Percentiles rank a stretch among this genome's conserved stretches.
Evolutionary conservation across 2,113 vertebrate species (phyloP).

Genomic region (Antechinus stuartii): DNA sequence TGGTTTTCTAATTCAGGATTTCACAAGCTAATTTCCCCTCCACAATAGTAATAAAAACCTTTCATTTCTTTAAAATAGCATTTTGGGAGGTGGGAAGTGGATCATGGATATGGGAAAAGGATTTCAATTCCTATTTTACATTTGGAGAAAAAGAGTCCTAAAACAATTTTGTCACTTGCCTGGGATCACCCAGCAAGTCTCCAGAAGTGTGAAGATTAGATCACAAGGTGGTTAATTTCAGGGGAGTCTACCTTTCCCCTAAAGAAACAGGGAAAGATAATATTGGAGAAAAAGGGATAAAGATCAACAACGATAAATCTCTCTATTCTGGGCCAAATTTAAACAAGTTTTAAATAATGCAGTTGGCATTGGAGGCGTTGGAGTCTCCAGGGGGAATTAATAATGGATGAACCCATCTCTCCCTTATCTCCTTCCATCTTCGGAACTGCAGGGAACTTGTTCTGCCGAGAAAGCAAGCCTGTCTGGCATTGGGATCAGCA

Average conservation of each 20-base stretch:
- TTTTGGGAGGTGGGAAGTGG: not conserved
- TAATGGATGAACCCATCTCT: constrained; percentile 65
- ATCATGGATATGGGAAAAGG: not conserved
- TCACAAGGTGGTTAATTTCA: not conserved
- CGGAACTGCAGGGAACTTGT: not conserved
- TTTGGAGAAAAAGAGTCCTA: not conserved
- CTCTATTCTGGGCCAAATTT: constrained; percentile 72
- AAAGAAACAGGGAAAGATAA: constrained; percentile 17
- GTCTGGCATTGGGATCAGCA: not conserved
- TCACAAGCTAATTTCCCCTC: not conserved
- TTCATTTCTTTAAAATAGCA: not conserved
- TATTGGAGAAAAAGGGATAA: constrained; percentile 55
- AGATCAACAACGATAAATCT: constrained; percentile 63
- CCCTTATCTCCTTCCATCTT: constrained; percentile 25
- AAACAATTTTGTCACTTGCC: fast-evolving
- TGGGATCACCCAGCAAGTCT: not conserved
- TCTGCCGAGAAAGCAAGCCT: not conserved
- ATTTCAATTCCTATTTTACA: not conserved
- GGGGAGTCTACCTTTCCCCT: not conserved
- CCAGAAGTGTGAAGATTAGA: not conserved
- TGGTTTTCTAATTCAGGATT: not conserved
- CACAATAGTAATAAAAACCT: not conserved
- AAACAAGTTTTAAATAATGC: constrained; percentile 80
- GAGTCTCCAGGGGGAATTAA: constrained; percentile 66
- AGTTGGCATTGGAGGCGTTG: constrained; percentile 67